Conservation (phyloP, 2,888 invertebrate species). For the Lasioglossum villosulum region DNA sequence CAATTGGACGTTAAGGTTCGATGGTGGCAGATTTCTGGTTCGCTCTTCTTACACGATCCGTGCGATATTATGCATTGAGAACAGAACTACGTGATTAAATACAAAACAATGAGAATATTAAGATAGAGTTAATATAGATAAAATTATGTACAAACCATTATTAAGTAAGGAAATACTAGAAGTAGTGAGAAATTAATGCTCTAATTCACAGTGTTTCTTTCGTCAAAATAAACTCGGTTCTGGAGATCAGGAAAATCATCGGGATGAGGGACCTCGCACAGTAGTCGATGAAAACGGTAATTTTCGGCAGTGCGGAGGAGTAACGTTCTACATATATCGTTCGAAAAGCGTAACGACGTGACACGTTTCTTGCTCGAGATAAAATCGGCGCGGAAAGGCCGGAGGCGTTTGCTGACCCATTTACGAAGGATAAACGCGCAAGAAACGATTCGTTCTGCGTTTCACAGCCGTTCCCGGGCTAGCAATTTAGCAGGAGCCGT, state of each 20-base stretch:
- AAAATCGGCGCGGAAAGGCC: neutral
- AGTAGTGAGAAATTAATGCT: too few relatives aligned
- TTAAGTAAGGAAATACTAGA: too few relatives aligned
- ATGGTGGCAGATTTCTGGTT: too few relatives aligned
- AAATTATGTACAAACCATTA: too few relatives aligned
- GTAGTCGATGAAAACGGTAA: too few relatives aligned
- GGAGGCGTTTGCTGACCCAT: neutral
- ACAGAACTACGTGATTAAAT: too few relatives aligned
- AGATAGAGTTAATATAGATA: too few relatives aligned
- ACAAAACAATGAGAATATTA: too few relatives aligned
- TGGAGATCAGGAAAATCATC: neutral
- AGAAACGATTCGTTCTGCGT: neutral
- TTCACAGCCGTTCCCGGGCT: neutral
- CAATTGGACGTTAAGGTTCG: too few relatives aligned
- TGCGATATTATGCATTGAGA: too few relatives aligned
- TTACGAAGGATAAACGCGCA: neutral
- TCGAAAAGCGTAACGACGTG: neutral
- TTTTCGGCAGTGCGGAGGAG: neutral
- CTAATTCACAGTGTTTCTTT: too few relatives aligned
- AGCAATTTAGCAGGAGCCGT: conserved; percentile 5
- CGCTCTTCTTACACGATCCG: too few relatives aligned
- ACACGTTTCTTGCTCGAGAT: neutral
- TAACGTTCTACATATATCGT: neutral
- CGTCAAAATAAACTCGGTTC: neutral
- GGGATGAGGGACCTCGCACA: neutral